A percentile compares a stretch with the other conserved stretches of the same genome.
Conservation (phyloP, 2,888 invertebrate genomes). For the Syrista parreyssii region DNA sequence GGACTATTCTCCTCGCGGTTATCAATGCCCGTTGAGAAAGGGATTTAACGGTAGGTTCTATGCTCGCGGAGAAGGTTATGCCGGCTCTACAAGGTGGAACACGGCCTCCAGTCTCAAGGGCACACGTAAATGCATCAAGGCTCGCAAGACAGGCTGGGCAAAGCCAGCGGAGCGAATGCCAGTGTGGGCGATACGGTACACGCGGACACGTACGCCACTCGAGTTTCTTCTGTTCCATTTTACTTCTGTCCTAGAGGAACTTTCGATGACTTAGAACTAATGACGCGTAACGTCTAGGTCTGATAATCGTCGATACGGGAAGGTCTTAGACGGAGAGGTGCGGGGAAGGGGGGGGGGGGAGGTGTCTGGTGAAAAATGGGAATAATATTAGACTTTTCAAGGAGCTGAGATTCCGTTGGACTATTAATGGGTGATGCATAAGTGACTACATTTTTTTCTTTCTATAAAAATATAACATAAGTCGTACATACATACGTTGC, state of each 20-base stretch:
- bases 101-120: slow-evolving; percentile 8
- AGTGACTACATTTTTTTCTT: background rate
- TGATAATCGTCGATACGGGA: background rate
- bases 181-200: background rate
- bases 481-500: too few relatives aligned
- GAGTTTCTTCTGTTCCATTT: background rate
- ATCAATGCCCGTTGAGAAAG: background rate
- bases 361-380: background rate
- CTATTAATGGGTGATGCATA: background rate
- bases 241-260: background rate
- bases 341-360: too few relatives aligned
- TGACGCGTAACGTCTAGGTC: background rate
- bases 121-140: slow-evolving; percentile 3
- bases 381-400: background rate
- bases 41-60: background rate
- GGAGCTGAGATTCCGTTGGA: background rate
- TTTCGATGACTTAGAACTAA: background rate
- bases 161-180: background rate
- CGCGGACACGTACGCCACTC: background rate
- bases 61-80: background rate
- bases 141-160: background rate
- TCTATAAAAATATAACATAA: background rate
- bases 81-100: slow-evolving; percentile 4
- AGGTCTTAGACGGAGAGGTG: background rate
- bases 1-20: background rate